Conservation (phyloP, 92 coral and sea anemone genomes). For the Phenganax marumi region DNA sequence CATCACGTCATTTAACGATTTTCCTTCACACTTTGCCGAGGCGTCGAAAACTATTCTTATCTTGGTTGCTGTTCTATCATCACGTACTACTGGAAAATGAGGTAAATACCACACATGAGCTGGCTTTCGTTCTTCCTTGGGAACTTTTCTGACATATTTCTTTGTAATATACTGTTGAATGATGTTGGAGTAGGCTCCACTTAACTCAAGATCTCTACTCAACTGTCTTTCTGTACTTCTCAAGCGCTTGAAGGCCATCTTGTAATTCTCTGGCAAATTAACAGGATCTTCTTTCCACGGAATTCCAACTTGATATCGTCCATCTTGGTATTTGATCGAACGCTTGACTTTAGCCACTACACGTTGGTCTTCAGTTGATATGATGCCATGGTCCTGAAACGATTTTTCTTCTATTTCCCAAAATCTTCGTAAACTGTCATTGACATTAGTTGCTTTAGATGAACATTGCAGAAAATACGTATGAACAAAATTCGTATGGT, state of each 20-base stretch:
- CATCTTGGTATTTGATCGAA: slow-evolving; percentile 34
- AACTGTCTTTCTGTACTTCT: slow-evolving; percentile 60
- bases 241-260: slow-evolving; percentile 49
- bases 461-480: slow-evolving; percentile 9
- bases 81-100: slow-evolving; percentile 67
- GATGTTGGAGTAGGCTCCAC: slow-evolving; percentile 37
- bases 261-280: slow-evolving; percentile 58
- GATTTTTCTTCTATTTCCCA: slow-evolving; percentile 35
- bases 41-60: slow-evolving; percentile 65
- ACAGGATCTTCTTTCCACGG: slow-evolving; percentile 45
- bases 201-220: slow-evolving; percentile 47
- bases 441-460: neutral
- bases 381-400: neutral
- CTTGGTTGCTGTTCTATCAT: slow-evolving; percentile 70
- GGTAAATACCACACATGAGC: too few relatives aligned
- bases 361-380: slow-evolving; percentile 25
- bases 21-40: slow-evolving; percentile 54
- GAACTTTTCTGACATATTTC: slow-evolving; percentile 51
- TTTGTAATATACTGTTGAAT: slow-evolving; percentile 54
- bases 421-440: slow-evolving; percentile 27
- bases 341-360: slow-evolving; percentile 21
- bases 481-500: slow-evolving; percentile 18
- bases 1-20: slow-evolving; percentile 60
- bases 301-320: slow-evolving; percentile 46
- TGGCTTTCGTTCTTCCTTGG: slow-evolving; percentile 25